Evolutionary conservation across 1,140 invertebrate species (phyloP).

Genomic region (Patella vulgata): DNA sequence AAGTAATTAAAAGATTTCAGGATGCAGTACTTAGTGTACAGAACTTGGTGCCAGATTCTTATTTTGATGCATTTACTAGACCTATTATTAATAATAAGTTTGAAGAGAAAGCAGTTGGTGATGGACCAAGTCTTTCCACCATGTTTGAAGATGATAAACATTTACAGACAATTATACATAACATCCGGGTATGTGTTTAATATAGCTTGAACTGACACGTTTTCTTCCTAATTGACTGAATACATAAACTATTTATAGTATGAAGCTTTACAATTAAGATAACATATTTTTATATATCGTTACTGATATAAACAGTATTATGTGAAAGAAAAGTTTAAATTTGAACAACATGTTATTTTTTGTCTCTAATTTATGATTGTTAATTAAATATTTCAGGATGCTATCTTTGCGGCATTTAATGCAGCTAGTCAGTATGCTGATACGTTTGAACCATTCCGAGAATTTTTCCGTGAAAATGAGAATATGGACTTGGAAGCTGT

Average conservation of each 20-base stretch:
- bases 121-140: conserved; percentile 73
- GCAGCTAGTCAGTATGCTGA: conserved; percentile 73
- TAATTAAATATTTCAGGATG: conserved; percentile 66
- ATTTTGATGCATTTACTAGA: conserved; percentile 71
- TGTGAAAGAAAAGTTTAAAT: no score
- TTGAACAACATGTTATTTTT: no score
- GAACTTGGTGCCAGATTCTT: conserved; percentile 65
- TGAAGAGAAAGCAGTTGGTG: conserved; percentile 75
- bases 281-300: no score
- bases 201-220: neutral
- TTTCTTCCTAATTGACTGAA: no score
- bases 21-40: conserved; percentile 64
- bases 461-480: conserved; percentile 78
- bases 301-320: no score
- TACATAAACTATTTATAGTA: no score
- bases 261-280: no score
- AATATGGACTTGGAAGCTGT: conserved; percentile 71
- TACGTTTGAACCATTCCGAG: conserved; percentile 74
- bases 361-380: no score
- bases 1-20: conserved; percentile 65
- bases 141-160: conserved; percentile 75
- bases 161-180: conserved; percentile 69
- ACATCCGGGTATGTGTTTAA: conserved; percentile 51
- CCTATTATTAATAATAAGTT: conserved; percentile 80
- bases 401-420: conserved; percentile 73